phyloP scores from a whole-genome alignment of 2,797 vertebrate genomes.

The Cygnus olor region DNA sequence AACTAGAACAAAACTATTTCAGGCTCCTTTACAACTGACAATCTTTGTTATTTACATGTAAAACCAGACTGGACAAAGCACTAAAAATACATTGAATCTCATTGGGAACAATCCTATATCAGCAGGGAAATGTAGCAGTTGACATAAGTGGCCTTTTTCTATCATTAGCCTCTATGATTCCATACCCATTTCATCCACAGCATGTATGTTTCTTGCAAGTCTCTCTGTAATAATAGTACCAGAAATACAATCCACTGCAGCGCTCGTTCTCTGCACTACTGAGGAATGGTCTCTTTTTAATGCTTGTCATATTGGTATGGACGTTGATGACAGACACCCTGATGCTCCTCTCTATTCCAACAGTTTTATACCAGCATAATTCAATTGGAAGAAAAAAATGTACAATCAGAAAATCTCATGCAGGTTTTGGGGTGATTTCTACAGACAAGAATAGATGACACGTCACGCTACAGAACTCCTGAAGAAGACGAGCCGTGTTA shows the following conservation, averaged over 20 bases:
- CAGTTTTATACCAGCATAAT: conserved; percentile 15
- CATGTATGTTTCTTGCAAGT: conserved; percentile 55
- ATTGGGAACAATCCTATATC: conserved; percentile 23
- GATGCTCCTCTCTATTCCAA: neutral
- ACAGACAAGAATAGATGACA: neutral
- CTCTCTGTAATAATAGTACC: conserved; percentile 50
- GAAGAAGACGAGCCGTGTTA: neutral
- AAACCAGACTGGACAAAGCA: conserved; percentile 58
- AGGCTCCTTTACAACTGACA: conserved; percentile 22
- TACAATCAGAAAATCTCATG: neutral
- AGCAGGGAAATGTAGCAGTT: conserved; percentile 46
- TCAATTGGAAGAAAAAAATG: neutral
- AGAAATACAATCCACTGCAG: conserved; percentile 56
- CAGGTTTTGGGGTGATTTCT: conserved; percentile 1
- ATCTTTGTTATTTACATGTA: conserved; percentile 61
- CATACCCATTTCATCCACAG: conserved; percentile 61
- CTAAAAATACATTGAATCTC: conserved; percentile 35
- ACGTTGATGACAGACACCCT: neutral
- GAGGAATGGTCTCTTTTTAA: conserved; percentile 24
- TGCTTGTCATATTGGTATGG: neutral
- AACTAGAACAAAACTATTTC: conserved; percentile 56
- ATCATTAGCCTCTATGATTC: conserved; percentile 60
- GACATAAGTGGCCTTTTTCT: conserved; percentile 67
- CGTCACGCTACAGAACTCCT: neutral
- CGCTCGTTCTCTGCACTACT: neutral